These are phyloP conservation scores for Trachemys scripta DNA, from an alignment of 2,113 vertebrate genomes.

Conservation along the genomic window DNA sequence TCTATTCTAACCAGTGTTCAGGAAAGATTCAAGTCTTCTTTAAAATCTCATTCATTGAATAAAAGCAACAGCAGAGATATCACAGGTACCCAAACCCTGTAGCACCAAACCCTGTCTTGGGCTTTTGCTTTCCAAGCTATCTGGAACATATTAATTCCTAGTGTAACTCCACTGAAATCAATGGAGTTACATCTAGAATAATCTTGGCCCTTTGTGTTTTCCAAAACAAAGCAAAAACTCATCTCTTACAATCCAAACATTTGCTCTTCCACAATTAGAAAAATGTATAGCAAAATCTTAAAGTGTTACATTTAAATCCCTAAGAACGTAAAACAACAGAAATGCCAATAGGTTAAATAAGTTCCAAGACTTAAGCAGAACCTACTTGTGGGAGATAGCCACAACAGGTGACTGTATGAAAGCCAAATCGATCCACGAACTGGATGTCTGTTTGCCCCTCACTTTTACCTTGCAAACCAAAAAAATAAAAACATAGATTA, in stretches of 20 bases:
- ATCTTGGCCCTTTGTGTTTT: neutral
- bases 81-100: neutral
- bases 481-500: conserved; percentile 21
- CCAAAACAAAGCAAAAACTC: neutral
- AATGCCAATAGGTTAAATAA: neutral
- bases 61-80: neutral
- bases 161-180: neutral
- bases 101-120: neutral
- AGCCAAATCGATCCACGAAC: conserved; percentile 89
- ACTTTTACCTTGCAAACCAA: conserved; percentile 76
- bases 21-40: neutral
- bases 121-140: neutral
- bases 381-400: conserved; percentile 95
- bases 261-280: neutral
- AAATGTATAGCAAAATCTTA: neutral
- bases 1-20: neutral
- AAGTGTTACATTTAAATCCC: neutral
- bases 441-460: conserved; percentile 70
- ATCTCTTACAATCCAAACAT: neutral
- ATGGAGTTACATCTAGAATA: neutral
- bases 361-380: neutral
- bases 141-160: neutral
- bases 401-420: conserved; percentile 91
- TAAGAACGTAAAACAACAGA: neutral
- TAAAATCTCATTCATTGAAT: neutral